Evolutionary conservation across 2,113 vertebrate species (phyloP).

Genomic region (Chaenocephalus aceratus): DNA sequence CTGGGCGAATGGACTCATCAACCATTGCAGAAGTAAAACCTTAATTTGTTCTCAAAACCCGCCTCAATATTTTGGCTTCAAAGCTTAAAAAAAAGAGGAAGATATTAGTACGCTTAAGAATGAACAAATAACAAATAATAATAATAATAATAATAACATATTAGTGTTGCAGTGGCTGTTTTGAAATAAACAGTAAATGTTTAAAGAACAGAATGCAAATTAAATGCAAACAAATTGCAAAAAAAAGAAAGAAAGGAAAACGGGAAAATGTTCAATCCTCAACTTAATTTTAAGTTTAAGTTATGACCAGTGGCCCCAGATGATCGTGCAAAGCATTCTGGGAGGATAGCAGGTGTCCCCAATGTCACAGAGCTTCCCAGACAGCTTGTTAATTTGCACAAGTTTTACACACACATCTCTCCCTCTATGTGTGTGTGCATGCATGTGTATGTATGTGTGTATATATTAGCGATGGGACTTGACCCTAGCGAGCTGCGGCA

Average conservation of each 20-base stretch:
- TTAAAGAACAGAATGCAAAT: not conserved
- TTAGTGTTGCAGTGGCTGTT: not conserved
- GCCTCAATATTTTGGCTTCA: not conserved
- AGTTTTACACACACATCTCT: conserved; percentile 75
- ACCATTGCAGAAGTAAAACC: conserved; percentile 2
- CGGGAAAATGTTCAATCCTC: conserved; percentile 19
- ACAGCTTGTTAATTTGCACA: conserved; percentile 86
- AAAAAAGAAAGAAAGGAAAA: not conserved
- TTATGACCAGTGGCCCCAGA: conserved; percentile 66
- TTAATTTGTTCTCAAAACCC: not conserved
- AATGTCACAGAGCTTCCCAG: conserved; percentile 74
- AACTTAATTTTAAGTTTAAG: conserved; percentile 72
- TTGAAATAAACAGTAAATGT: not conserved
- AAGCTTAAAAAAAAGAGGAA: not conserved
- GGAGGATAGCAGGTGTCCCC: conserved; percentile 80
- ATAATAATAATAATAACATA: not conserved
- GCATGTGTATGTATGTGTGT: conserved; percentile 80
- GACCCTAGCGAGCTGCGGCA: conserved; percentile 88
- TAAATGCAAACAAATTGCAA: not conserved
- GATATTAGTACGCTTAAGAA: not conserved
- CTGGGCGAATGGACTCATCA: conserved; percentile 21
- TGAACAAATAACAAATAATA: not conserved
- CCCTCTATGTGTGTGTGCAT: conserved; percentile 58
- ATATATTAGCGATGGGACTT: conserved; percentile 90
- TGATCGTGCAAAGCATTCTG: conserved; percentile 73